Conservation (phyloP, 2,888 invertebrate genomes). For the Heliconius aoede region DNA sequence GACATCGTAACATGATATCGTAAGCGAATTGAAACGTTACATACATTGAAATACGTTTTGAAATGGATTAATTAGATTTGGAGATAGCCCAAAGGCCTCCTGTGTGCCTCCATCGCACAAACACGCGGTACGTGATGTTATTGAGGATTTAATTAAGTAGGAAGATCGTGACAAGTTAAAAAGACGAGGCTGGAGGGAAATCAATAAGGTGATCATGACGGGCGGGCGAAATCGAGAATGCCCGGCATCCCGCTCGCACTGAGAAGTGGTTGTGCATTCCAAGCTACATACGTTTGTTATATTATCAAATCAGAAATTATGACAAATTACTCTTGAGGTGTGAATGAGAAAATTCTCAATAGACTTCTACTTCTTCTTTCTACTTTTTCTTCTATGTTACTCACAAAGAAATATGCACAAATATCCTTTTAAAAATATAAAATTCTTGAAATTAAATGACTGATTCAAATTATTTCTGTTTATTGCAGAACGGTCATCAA, state of each 20-base stretch:
- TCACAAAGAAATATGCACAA: background rate
- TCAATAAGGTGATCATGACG: slow-evolving; percentile 41
- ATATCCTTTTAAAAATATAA: background rate
- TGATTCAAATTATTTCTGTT: background rate
- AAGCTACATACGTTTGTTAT: slow-evolving; percentile 10
- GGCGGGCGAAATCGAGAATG: slow-evolving; percentile 40
- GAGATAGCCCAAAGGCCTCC: slow-evolving; percentile 11
- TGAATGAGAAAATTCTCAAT: background rate
- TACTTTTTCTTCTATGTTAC: too few species aligned
- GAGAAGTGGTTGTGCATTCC: slow-evolving; percentile 11
- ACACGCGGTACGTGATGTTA: slow-evolving; percentile 67
- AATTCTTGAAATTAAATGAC: background rate
- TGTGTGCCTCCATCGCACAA: slow-evolving; percentile 54
- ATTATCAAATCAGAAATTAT: slow-evolving; percentile 9
- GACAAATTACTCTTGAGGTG: background rate
- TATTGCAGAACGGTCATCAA: background rate
- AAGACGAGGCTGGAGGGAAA: slow-evolving; percentile 37
- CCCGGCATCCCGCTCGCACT: slow-evolving; percentile 27
- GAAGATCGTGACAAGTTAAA: slow-evolving; percentile 43
- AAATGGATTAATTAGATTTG: slow-evolving; percentile 10
- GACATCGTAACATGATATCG: background rate
- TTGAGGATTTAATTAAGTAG: slow-evolving; percentile 69
- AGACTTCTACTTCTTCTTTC: too few species aligned
- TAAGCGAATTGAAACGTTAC: slow-evolving; percentile 17
- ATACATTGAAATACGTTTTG: slow-evolving; percentile 38